Conservation (phyloP, 1,140 invertebrate species). For the Drosophila willistoni region DNA sequence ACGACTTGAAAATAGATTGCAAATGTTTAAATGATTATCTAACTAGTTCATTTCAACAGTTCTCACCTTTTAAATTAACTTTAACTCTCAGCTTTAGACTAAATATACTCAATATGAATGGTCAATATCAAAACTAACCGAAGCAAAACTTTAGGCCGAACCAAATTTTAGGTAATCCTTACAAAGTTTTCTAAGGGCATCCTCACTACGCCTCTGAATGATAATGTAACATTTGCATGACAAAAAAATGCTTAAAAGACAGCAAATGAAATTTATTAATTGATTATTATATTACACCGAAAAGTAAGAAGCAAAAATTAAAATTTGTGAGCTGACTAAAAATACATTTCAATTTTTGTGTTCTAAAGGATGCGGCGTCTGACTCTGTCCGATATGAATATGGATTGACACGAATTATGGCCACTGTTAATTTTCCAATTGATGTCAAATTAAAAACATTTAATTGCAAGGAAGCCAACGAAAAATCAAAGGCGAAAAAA, state of each 20-base stretch:
- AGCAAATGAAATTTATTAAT: constrained; percentile 69
- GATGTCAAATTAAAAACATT: constrained; percentile 9
- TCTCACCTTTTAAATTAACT: too few species aligned
- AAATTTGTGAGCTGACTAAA: constrained; percentile 28
- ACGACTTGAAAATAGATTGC: too few species aligned
- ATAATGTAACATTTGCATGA: constrained; percentile 57
- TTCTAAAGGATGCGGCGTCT: neutral
- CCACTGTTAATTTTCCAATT: constrained; percentile 15
- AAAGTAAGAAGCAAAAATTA: constrained; percentile 15
- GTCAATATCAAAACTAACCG: too few species aligned
- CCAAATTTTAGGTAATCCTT: too few species aligned
- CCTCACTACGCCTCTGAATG: neutral
- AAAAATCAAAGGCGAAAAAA: neutral
- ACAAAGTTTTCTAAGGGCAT: neutral
- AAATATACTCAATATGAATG: too few species aligned
- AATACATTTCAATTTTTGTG: constrained; percentile 19
- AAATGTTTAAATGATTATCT: too few species aligned
- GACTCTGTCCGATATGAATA: neutral
- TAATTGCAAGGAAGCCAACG: neutral
- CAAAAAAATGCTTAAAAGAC: constrained; percentile 24
- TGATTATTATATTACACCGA: constrained; percentile 42
- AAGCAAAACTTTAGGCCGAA: too few species aligned
- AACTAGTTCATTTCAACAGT: too few species aligned
- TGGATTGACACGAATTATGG: constrained; percentile 1
- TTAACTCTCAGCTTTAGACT: too few species aligned